phyloP scores from a whole-genome alignment of 92 coral and sea anemone species.

The Meandrina meandrites region DNA sequence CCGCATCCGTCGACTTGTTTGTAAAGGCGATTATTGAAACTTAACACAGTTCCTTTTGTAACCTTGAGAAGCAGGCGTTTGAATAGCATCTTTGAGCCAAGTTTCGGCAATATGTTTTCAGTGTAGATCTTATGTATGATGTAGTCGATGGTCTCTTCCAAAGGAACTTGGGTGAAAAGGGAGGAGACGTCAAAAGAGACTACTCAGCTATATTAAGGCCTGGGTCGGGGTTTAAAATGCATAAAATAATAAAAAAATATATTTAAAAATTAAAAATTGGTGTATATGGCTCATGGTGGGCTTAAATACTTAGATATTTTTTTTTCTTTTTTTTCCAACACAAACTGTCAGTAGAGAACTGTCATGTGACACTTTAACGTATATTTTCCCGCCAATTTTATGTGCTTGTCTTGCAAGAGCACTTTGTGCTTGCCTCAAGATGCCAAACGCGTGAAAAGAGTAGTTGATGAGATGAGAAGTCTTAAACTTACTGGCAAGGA shows the following conservation, averaged over 20 bases:
- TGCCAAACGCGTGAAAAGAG: not conserved
- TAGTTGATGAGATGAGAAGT: not conserved
- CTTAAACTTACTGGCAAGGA: constrained; percentile 9
- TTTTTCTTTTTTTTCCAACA: constrained; percentile 3
- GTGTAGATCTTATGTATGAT: too few relatives aligned
- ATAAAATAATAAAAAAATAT: not conserved
- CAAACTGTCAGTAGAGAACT: not conserved
- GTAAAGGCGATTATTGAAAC: too few relatives aligned
- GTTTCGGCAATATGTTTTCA: too few relatives aligned
- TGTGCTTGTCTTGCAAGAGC: constrained; percentile 7
- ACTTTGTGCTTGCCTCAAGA: not conserved
- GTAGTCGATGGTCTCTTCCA: too few relatives aligned
- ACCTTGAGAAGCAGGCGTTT: too few relatives aligned
- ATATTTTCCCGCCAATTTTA: constrained; percentile 15
- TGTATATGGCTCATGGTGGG: not conserved
- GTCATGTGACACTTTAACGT: not conserved
- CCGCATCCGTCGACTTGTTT: too few relatives aligned
- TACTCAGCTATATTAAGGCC: constrained; percentile 15
- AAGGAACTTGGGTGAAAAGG: too few relatives aligned
- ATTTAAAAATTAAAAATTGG: not conserved
- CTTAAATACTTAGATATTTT: not conserved
- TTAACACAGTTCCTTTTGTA: too few relatives aligned
- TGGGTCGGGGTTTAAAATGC: not conserved
- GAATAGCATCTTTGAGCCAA: too few relatives aligned
- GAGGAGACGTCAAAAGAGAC: too few relatives aligned